Conservation (phyloP, 2,113 vertebrate genomes). For the Mystacornis crossleyi region DNA sequence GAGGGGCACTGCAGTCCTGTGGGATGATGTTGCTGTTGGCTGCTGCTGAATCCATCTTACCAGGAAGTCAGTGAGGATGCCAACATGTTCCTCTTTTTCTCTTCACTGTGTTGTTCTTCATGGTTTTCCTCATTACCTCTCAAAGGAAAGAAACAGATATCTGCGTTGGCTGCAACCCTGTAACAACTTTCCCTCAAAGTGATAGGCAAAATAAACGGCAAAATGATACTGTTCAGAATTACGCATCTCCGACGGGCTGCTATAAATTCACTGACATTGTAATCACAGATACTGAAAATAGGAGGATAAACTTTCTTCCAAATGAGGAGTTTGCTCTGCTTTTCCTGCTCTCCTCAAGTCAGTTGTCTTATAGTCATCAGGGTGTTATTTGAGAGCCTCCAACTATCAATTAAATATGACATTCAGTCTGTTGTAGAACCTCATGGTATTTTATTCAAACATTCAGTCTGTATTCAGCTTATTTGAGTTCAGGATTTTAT, state of each 20-base stretch:
- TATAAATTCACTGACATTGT: neutral
- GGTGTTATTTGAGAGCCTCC: neutral
- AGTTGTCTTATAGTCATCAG: neutral
- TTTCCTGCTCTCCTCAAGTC: neutral
- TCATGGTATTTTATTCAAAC: neutral
- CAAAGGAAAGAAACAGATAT: slow-evolving; percentile 1
- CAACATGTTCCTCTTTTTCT: neutral
- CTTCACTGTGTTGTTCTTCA: neutral
- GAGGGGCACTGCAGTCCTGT: neutral
- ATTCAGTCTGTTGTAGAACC: neutral
- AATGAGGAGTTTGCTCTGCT: neutral
- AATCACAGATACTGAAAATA: slow-evolving; percentile 24
- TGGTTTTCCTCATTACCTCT: neutral
- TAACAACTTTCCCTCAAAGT: slow-evolving; percentile 8
- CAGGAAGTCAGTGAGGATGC: neutral
- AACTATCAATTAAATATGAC: slow-evolving; percentile 14
- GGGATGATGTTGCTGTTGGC: neutral
- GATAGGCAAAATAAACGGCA: slow-evolving; percentile 3
- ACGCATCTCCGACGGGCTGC: neutral
- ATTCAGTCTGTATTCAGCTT: neutral
- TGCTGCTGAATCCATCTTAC: neutral
- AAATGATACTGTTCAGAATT: slow-evolving; percentile 28
- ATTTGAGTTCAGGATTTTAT: neutral
- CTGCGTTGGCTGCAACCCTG: neutral
- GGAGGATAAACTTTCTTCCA: slow-evolving; percentile 2